phyloP scores from a whole-genome alignment of 1,140 invertebrate genomes.

The Arctopsyche grandis region DNA sequence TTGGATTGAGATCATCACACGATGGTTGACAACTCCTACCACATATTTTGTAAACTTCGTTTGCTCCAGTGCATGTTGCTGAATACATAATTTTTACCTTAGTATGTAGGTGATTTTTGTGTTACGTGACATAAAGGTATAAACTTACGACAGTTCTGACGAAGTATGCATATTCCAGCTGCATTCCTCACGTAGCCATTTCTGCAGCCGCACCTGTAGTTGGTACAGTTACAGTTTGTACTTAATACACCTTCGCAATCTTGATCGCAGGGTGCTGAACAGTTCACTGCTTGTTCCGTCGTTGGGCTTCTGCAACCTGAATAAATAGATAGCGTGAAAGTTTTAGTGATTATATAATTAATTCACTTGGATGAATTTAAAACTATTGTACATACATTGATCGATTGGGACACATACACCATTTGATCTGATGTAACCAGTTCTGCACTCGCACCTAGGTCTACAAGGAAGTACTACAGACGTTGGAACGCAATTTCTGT shows the following conservation, averaged over 20 bases:
- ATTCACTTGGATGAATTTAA: not conserved
- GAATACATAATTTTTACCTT: too few relatives aligned
- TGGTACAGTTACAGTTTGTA: not conserved
- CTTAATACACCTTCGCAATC: not conserved
- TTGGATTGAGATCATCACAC: not conserved
- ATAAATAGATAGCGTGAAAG: not conserved
- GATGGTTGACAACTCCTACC: not conserved
- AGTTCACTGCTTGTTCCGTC: not conserved
- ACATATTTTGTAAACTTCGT: slow-evolving; percentile 31
- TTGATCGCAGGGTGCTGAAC: not conserved
- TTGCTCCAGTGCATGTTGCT: slow-evolving; percentile 1
- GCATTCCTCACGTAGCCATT: slow-evolving; percentile 35
- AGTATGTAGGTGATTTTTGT: not conserved
- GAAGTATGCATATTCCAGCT: slow-evolving; percentile 11
- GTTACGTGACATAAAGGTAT: not conserved
- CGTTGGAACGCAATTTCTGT: not conserved
- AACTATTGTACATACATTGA: not conserved
- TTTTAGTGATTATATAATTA: not conserved
- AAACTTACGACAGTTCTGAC: slow-evolving; percentile 8
- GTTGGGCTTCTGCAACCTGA: not conserved
- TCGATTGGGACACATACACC: not conserved
- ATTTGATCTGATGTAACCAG: not conserved
- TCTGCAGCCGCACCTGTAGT: slow-evolving; percentile 31
- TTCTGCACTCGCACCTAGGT: slow-evolving; percentile 2
- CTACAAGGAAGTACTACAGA: not conserved